Evolutionary conservation across 2,113 vertebrate genomes (phyloP), one percentile per base, ranked within the genome.

Genomic region (Natator depressus): DNA sequence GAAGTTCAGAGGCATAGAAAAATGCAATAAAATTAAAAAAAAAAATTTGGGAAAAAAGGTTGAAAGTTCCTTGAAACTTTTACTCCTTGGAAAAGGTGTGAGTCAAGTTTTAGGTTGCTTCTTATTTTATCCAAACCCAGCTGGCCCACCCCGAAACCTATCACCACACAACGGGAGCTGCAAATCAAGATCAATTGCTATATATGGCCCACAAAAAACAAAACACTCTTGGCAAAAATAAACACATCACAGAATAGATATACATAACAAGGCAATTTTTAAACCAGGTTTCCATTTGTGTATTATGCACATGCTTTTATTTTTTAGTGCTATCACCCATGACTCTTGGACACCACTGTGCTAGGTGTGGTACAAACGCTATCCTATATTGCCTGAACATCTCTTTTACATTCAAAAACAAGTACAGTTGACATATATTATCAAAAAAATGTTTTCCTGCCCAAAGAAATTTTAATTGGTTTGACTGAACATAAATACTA

Each of bases 41-140:
- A 31, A 62, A 31, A n/a, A 38, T 10, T 11, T 19, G 19, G 8
- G 8, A n/a, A n/a, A 29, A n/a, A n/a, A 17, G 57, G 10, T 29
- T 62, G 57, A 62, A 62, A 62, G 57, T 62, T 69, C 19, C 17
- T n/a, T 85, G n/a, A 17, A 0, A 9, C 65, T 46, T 89, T 50
- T 31, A 65, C 10, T 22, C 17, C 50, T 4, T 82, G 65, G 80
- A 95, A 76, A 91, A 69, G 14, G 6, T 42, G 82, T 1, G 75
- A 14, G 1, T 72, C 85, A 10, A 17, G 38, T 83, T 82, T 27
- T 17, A 82, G 4, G 1, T 51, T 55, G 69, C 2, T 82, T 91
- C 4, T 10, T 47, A 42, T 47, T 51, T 14, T 29, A 76, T 0
- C 0, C 16, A 47, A n/a, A 69, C 8, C 8, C 14, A n/a, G 6